Conservation (phyloP, 2,797 vertebrate genomes). For the Gila robusta region DNA sequence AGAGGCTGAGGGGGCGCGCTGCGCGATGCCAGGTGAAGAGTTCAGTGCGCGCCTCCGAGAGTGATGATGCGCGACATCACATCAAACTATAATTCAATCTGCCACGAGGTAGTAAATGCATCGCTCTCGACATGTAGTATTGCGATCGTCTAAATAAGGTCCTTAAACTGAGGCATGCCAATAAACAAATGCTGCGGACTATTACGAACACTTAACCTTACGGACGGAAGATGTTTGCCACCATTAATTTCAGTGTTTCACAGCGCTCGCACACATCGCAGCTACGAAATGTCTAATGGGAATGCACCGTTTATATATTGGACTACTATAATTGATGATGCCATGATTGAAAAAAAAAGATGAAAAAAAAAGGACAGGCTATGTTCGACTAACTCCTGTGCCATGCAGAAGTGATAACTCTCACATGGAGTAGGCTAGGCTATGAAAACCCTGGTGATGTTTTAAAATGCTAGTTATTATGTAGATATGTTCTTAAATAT, state of each 20-base stretch:
- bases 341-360: slow-evolving; percentile 47
- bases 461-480: neutral
- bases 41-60: slow-evolving; percentile 73
- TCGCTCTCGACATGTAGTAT: slow-evolving; percentile 71
- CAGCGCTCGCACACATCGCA: slow-evolving; percentile 53
- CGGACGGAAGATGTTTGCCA: slow-evolving; percentile 74
- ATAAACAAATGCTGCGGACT: slow-evolving; percentile 77
- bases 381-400: neutral
- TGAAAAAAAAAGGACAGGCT: neutral
- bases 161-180: slow-evolving; percentile 69
- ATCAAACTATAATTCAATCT: slow-evolving; percentile 75
- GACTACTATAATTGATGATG: slow-evolving; percentile 69
- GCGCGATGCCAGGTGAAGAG: slow-evolving; percentile 75
- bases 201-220: slow-evolving; percentile 82
- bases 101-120: slow-evolving; percentile 52
- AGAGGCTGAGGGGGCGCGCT: neutral
- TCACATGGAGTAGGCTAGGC: neutral
- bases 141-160: slow-evolving; percentile 69
- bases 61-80: slow-evolving; percentile 70
- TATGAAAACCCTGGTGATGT: neutral
- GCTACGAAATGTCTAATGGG: slow-evolving; percentile 67
- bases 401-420: slow-evolving; percentile 2
- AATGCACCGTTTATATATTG: slow-evolving; percentile 74
- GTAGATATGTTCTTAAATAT: neutral
- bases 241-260: slow-evolving; percentile 73